A percentile compares a stretch with the other conserved stretches of the same genome.
phyloP scores from a whole-genome alignment of 1,140 invertebrate species.

The Drosophila oshimai region DNA sequence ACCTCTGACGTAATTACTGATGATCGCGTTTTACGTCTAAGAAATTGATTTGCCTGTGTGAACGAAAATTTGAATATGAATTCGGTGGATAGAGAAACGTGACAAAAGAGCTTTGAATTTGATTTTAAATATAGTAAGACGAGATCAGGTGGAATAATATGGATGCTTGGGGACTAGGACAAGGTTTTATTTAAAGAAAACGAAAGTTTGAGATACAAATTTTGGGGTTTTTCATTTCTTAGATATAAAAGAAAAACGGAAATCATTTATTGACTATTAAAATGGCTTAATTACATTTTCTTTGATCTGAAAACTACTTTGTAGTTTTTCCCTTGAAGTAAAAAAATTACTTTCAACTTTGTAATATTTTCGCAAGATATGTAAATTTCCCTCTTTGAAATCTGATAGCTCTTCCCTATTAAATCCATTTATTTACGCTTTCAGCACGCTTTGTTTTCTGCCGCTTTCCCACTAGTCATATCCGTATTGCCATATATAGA shows the following conservation, averaged over 20 bases:
- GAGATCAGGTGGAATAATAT: conserved; percentile 6
- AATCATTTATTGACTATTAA: too few relatives aligned
- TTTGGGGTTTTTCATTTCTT: background rate
- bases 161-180: conserved; percentile 17
- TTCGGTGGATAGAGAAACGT: conserved; percentile 31
- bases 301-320: background rate
- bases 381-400: background rate
- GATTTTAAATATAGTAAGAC: background rate
- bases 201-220: background rate
- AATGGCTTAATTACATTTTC: too few relatives aligned
- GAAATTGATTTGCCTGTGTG: conserved; percentile 46
- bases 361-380: too few relatives aligned
- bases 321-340: too few relatives aligned
- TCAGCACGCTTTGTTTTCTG: conserved; percentile 25
- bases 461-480: conserved; percentile 21
- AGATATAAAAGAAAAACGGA: too few relatives aligned
- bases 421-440: conserved; percentile 15
- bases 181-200: conserved; percentile 24
- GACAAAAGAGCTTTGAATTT: conserved; percentile 23
- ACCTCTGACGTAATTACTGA: conserved; percentile 67
- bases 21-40: conserved; percentile 40
- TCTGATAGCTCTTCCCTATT: background rate
- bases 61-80: conserved; percentile 23
- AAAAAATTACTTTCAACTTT: too few relatives aligned
- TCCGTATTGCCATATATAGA: conserved; percentile 19